These are phyloP conservation scores for Pseudomyrmex concolor DNA, from an alignment of 1,140 invertebrate genomes.

Conservation along the genomic window DNA sequence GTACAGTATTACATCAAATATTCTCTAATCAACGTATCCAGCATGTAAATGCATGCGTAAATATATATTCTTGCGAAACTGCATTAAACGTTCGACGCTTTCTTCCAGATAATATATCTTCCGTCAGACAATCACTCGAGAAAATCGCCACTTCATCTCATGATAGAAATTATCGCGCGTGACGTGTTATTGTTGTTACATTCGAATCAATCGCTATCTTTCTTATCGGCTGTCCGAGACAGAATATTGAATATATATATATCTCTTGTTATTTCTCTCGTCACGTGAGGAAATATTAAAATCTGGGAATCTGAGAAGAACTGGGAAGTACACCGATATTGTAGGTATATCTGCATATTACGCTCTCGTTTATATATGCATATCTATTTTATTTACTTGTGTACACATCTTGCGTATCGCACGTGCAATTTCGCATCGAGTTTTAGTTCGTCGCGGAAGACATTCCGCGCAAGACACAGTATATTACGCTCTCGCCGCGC, in stretches of 20 bases:
- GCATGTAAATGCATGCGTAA: not conserved
- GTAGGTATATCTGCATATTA: not conserved
- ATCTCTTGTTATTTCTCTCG: not conserved
- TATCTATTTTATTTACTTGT: not conserved
- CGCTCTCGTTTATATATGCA: not conserved
- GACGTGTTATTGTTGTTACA: not conserved
- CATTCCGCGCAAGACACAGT: not conserved
- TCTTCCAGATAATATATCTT: not conserved
- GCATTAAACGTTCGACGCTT: not conserved
- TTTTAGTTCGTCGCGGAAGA: not conserved
- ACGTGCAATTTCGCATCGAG: not conserved
- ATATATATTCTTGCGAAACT: not conserved
- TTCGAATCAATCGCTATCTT: conserved; percentile 4
- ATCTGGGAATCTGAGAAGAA: not conserved
- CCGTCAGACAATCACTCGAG: not conserved
- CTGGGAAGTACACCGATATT: not conserved
- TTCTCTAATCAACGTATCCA: not conserved
- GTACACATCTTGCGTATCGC: not conserved
- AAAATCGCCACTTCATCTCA: not conserved
- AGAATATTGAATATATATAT: not conserved
- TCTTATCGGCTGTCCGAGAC: not conserved
- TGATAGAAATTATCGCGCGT: not conserved
- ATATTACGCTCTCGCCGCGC: not conserved
- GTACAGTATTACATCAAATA: too few relatives aligned
- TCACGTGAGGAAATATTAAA: not conserved